Evolutionary conservation across 2,888 invertebrate species (phyloP).

Genomic region (Meiosimyza platycephala): DNA sequence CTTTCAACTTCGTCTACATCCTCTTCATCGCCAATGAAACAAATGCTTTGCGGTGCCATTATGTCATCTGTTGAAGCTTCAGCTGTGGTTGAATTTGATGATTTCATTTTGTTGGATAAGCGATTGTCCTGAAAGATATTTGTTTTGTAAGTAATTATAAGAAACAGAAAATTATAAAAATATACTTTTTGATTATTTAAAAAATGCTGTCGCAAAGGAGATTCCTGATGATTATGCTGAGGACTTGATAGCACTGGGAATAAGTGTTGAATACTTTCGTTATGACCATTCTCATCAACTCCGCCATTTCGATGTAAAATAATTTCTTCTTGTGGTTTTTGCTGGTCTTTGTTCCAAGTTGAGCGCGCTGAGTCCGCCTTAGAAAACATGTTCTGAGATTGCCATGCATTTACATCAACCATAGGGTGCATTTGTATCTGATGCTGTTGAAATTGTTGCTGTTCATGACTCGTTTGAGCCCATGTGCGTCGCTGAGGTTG

Average conservation of each 20-base stretch:
- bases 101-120: constrained; percentile 51
- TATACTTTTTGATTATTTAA: constrained; percentile 52
- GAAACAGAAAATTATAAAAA: background rate
- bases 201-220: constrained; percentile 53
- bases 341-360: constrained; percentile 54
- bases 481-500: constrained; percentile 74
- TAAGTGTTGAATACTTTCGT: constrained; percentile 55
- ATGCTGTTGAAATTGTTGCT: constrained; percentile 51
- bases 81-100: constrained; percentile 36
- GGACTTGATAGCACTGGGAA: constrained; percentile 73
- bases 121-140: constrained; percentile 51
- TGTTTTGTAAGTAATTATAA: background rate
- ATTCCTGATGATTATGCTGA: constrained; percentile 70
- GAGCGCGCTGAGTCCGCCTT: constrained; percentile 64
- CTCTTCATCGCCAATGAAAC: constrained; percentile 83
- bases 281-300: constrained; percentile 67
- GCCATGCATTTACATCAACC: constrained; percentile 65
- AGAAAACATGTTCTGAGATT: constrained; percentile 57
- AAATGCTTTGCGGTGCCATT: constrained; percentile 94
- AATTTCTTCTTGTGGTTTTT: constrained; percentile 66
- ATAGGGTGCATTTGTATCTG: constrained; percentile 54
- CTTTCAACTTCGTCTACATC: constrained; percentile 68
- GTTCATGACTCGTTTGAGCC: constrained; percentile 70
- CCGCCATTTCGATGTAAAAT: constrained; percentile 79
- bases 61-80: constrained; percentile 77